Conservation (phyloP, 1,140 invertebrate species). For the Drosophila santomea region DNA sequence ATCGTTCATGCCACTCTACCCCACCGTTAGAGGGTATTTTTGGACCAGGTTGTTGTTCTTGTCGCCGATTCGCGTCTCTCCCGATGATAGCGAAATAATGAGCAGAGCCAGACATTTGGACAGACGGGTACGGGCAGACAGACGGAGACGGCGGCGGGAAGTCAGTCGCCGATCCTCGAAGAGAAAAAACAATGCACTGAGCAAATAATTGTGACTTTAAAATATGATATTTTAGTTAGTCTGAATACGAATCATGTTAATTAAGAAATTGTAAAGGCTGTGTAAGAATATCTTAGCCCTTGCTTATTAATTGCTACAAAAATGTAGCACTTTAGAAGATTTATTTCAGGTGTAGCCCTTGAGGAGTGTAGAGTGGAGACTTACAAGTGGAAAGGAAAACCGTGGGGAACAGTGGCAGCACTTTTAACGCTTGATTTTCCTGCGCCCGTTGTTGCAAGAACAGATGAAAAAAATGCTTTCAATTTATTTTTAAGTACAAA, state of each 20-base stretch:
- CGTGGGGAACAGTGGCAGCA: conserved; percentile 15
- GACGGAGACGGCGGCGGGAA: conserved; percentile 4
- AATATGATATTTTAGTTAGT: no score
- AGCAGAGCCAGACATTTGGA: conserved; percentile 39
- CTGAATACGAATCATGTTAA: no score
- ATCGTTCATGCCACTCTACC: conserved; percentile 44
- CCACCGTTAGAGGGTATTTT: conserved; percentile 39
- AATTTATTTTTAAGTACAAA: conserved; percentile 83
- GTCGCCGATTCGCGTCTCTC: conserved; percentile 28
- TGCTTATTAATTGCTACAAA: no score
- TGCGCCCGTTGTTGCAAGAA: conserved; percentile 74
- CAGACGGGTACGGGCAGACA: conserved; percentile 15
- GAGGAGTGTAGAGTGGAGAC: conserved; percentile 32
- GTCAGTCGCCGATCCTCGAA: conserved; percentile 36
- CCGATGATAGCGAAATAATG: conserved; percentile 51
- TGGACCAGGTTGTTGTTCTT: conserved; percentile 36
- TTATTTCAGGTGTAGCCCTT: conserved; percentile 11
- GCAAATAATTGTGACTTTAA: neutral
- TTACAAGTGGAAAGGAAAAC: neutral
- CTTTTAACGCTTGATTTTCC: conserved; percentile 79
- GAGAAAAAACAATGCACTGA: conserved; percentile 9
- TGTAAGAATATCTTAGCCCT: no score
- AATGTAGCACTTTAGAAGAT: neutral
- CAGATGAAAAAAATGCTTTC: conserved; percentile 80
- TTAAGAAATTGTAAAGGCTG: no score